phyloP scores from a whole-genome alignment of 2,797 vertebrate genomes.

The Sebastes cheni region DNA sequence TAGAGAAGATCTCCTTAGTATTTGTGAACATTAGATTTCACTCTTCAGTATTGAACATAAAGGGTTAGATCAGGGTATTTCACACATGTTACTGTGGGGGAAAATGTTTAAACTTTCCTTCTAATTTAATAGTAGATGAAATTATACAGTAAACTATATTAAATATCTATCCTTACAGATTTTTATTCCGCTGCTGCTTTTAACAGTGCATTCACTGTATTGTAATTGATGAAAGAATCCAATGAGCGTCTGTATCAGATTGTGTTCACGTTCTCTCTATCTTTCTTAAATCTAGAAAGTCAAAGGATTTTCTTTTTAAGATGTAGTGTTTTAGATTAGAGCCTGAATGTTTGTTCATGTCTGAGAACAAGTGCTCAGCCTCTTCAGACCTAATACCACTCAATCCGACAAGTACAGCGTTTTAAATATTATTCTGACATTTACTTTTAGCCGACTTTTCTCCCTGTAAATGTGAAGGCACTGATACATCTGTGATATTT shows the following conservation, averaged over 20 bases:
- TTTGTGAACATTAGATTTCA: conserved; percentile 30
- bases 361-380: conserved; percentile 39
- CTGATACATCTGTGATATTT: conserved; percentile 74
- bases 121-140: conserved; percentile 27
- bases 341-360: conserved; percentile 35
- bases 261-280: conserved; percentile 20
- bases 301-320: conserved; percentile 38
- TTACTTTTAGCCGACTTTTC: conserved; percentile 34
- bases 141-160: background rate
- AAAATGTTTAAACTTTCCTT: conserved; percentile 27
- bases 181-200: conserved; percentile 61
- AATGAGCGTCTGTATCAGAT: conserved; percentile 26
- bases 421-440: conserved; percentile 48
- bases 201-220: conserved; percentile 24
- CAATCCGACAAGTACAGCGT: conserved; percentile 3
- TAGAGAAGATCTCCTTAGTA: conserved; percentile 20
- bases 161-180: conserved; percentile 52
- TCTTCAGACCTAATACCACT: conserved; percentile 18
- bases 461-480: conserved; percentile 73
- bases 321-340: conserved; percentile 60
- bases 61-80: conserved; percentile 60
- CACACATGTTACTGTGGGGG: conserved; percentile 27
- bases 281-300: conserved; percentile 25
- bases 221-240: conserved; percentile 29
- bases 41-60: conserved; percentile 21